Evolutionary conservation across 2,888 invertebrate species (phyloP).

Genomic region (Tetheella fluctuosa): DNA sequence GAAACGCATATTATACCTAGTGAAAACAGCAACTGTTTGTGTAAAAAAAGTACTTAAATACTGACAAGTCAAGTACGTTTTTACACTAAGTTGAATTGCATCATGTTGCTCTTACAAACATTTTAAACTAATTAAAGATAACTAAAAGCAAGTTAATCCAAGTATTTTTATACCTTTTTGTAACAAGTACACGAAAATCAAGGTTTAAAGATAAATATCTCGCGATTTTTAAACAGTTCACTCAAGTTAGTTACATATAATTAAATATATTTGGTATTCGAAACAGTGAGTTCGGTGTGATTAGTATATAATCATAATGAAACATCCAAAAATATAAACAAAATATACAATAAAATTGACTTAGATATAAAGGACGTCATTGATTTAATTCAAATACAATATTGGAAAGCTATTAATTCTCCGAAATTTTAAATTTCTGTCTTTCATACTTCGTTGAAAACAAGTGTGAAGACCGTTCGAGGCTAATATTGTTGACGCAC

Average conservation of each 20-base stretch:
- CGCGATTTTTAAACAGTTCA: conserved; percentile 7
- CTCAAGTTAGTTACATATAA: conserved; percentile 27
- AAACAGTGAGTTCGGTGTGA: conserved; percentile 29
- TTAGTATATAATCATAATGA: conserved; percentile 14
- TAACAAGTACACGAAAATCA: not conserved
- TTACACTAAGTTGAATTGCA: conserved; percentile 42
- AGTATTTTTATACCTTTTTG: conserved; percentile 18
- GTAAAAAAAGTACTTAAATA: conserved; percentile 65
- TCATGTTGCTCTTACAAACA: conserved; percentile 25
- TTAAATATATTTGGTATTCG: conserved; percentile 40
- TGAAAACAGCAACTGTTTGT: conserved; percentile 16
- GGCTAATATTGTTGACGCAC: not conserved
- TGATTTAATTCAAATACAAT: not conserved
- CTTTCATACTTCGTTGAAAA: conserved; percentile 8
- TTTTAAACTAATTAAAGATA: conserved; percentile 26
- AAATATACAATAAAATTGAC: conserved; percentile 41
- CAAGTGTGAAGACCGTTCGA: conserved; percentile 4
- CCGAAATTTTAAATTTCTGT: not conserved
- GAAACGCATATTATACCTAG: no score
- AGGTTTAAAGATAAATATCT: not conserved
- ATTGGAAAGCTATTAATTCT: not conserved
- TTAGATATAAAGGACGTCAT: conserved; percentile 43
- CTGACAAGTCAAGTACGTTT: conserved; percentile 56
- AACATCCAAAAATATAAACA: conserved; percentile 21
- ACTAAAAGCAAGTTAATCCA: conserved; percentile 23